Evolutionary conservation across 37 sponge, comb jelly and placozoan genomes (phyloP).

Genomic region (Beroe forskalii): DNA sequence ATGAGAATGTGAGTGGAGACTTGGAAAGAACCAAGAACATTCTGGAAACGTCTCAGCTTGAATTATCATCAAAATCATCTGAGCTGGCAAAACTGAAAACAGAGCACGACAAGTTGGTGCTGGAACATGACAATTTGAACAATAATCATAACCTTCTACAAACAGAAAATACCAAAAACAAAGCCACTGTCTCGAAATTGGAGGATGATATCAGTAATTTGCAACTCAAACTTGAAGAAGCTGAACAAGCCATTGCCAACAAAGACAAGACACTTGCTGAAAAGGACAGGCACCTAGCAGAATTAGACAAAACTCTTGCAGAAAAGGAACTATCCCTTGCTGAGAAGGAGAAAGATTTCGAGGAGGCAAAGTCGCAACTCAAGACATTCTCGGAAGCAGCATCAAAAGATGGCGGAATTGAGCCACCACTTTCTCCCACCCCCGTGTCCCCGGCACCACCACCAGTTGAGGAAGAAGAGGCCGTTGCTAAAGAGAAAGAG

Average conservation of each 20-base stretch:
- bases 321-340: slow-evolving; percentile 33
- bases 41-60: slow-evolving; percentile 57
- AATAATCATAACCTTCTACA: background rate
- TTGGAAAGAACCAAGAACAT: slow-evolving; percentile 59
- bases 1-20: slow-evolving; percentile 16
- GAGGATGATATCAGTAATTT: background rate
- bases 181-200: background rate
- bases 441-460: background rate
- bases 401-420: background rate
- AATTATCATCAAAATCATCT: background rate
- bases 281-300: background rate
- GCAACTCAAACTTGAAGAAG: background rate
- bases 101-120: slow-evolving; percentile 1
- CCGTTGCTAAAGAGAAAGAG: background rate
- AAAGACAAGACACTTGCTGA: slow-evolving; percentile 18
- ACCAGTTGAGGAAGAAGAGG: background rate
- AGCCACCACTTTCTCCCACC: background rate
- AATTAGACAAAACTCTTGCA: slow-evolving; percentile 27
- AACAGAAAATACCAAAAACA: background rate
- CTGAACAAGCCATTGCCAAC: slow-evolving; percentile 5
- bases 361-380: slow-evolving; percentile 40
- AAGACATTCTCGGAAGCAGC: slow-evolving; percentile 42
- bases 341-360: slow-evolving; percentile 35
- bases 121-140: slow-evolving; percentile 15
- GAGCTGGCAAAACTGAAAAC: slow-evolving; percentile 34